A percentile compares a stretch with the other conserved stretches of the same genome.
Evolutionary conservation across 2,113 vertebrate species (phyloP).

Genomic region (Saccopteryx bilineata): DNA sequence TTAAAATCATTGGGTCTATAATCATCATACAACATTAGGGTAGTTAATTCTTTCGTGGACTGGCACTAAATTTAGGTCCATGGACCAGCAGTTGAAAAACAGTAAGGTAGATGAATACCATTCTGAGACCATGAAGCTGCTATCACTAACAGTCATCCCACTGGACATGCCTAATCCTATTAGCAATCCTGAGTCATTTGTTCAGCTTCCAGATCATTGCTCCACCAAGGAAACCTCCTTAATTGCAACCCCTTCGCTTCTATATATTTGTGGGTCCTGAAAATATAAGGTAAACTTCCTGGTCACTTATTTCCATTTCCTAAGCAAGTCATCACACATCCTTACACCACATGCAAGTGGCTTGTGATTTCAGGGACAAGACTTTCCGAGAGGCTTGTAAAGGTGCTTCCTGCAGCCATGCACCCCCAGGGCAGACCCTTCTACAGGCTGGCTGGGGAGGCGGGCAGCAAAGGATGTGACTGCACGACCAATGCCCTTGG

Average conservation of each 20-base stretch:
- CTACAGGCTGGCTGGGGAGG: not conserved
- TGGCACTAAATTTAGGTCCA: too few relatives aligned
- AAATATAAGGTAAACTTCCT: conserved; percentile 10
- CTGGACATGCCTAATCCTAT: not conserved
- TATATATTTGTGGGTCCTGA: not conserved
- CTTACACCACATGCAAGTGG: not conserved
- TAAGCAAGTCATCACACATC: not conserved
- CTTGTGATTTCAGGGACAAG: not conserved
- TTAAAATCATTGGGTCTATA: too few relatives aligned
- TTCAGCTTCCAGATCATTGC: not conserved
- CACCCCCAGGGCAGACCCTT: not conserved
- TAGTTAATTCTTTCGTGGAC: too few relatives aligned
- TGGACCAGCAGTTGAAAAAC: too few relatives aligned
- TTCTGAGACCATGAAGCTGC: not conserved
- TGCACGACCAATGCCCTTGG: not conserved
- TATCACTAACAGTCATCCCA: not conserved
- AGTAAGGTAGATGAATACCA: not conserved
- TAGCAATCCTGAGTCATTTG: not conserved
- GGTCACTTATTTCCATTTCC: not conserved
- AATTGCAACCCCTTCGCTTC: not conserved
- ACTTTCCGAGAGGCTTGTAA: not conserved
- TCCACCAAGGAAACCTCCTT: not conserved
- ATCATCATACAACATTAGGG: too few relatives aligned
- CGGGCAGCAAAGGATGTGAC: not conserved
- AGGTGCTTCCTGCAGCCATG: not conserved